Conservation (phyloP, 1,140 invertebrate species). For the Piezodorus guildinii region DNA sequence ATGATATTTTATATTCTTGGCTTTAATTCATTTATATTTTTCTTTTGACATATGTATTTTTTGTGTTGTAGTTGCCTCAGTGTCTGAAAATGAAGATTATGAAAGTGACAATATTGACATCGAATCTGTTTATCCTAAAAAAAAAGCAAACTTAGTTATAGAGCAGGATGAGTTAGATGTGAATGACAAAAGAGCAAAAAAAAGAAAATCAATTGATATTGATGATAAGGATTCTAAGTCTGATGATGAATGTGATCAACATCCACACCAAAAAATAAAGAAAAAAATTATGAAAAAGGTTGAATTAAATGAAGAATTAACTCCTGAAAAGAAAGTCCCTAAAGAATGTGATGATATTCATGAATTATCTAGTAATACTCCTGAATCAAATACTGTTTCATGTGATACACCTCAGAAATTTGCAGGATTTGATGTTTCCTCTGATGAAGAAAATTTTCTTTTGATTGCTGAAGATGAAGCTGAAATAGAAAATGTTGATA, state of each 20-base stretch:
- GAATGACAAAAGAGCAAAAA: constrained; percentile 21
- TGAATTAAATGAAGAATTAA: background rate
- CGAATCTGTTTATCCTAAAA: constrained; percentile 31
- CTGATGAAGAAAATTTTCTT: constrained; percentile 8
- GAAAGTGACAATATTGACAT: constrained; percentile 29
- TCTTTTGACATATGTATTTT: background rate
- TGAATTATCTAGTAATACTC: background rate
- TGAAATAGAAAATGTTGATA: constrained; percentile 11
- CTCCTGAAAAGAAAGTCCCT: too few relatives aligned
- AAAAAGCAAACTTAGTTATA: constrained; percentile 14
- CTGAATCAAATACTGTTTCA: background rate
- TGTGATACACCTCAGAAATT: constrained; percentile 4
- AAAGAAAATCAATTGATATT: constrained; percentile 24
- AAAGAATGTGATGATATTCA: constrained; percentile 6
- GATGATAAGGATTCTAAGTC: constrained; percentile 4
- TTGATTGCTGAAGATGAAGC: constrained; percentile 10
- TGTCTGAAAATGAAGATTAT: constrained; percentile 38
- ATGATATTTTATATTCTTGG: too few relatives aligned
- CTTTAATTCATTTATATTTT: too few relatives aligned
- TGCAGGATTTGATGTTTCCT: constrained; percentile 12
- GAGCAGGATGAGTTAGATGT: constrained; percentile 18
- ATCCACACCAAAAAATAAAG: background rate
- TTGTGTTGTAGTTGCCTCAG: constrained; percentile 16
- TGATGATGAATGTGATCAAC: constrained; percentile 17
- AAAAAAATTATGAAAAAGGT: constrained; percentile 21